Evolutionary conservation across 1,140 invertebrate genomes (phyloP), one percentile per base, ranked within the genome.

Genomic region (Solenopsis invicta): DNA sequence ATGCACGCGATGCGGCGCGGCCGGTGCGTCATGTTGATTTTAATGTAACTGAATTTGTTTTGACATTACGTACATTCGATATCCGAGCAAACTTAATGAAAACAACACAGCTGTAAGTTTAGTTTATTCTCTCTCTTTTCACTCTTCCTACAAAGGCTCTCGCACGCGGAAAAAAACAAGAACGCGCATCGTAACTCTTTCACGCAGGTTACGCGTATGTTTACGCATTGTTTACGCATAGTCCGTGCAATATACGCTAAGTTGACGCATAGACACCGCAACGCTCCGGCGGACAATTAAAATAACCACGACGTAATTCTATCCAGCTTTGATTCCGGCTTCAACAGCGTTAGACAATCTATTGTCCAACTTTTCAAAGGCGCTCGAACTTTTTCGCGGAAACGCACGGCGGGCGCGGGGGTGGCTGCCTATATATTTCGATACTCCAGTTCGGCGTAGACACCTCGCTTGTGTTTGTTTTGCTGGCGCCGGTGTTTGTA

Each of bases 381-480:
- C 37, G 64, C 18, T 59, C 24, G 6, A 45, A 21, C 56, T 37
- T 72, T 82, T 82, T 45, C 52, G 67, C 66, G 78, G 52, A 82
- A 72, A 21, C 37, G 74, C 54, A 52, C 13, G 52, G 9, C 6
- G 54, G n/a, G 5, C 18, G 45, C 41, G 21, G 41, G 3, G 41
- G 16, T 37, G 62, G 18, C 52, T 77, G 52, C 24, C 21, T 75
- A 41, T 41, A 41, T 8, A 50, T 84, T 50, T 61, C 67, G 54
- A 82, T 74, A 74, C 29, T 34, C 54, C 37, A 0, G 41, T 69
- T 69, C 66, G 21, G 5, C 13, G 62, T 45, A 56, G 34, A 71
- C 56, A 34, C 62, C 41, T 61, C 24, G 41, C 54, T 8, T 56
- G 54, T 56, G 54, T 82, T 80, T 82, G 24, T 48, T 72, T 61